phyloP scores from a whole-genome alignment of 1,140 invertebrate genomes.

The Scaptomyza hsui region DNA sequence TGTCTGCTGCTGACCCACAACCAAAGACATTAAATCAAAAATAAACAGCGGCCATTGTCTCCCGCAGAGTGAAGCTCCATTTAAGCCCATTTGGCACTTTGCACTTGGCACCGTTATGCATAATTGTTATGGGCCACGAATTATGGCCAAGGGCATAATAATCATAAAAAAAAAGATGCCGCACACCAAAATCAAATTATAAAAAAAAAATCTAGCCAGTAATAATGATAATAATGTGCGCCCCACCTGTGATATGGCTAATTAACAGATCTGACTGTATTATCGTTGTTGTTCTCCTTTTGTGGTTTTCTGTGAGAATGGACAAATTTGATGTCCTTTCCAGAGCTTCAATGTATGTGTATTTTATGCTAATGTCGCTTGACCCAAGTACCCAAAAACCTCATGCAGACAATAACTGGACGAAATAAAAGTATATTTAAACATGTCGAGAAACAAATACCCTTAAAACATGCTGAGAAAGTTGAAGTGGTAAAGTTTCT shows the following conservation, averaged over 20 bases:
- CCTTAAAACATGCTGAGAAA: not conserved
- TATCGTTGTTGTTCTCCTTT: not conserved
- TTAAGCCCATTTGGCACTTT: constrained; percentile 25
- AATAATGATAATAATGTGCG: constrained; percentile 11
- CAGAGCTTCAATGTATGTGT: constrained; percentile 19
- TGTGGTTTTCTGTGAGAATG: not conserved
- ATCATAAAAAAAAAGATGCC: constrained; percentile 25
- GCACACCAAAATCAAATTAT: constrained; percentile 57
- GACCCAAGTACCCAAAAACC: constrained; percentile 37
- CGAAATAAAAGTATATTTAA: constrained; percentile 5
- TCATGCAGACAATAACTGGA: not conserved
- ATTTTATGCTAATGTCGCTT: constrained; percentile 45
- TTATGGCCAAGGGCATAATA: constrained; percentile 45
- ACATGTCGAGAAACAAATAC: not conserved
- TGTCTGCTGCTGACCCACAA: constrained; percentile 20
- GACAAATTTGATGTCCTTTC: constrained; percentile 1
- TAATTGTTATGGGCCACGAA: constrained; percentile 35
- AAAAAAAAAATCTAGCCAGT: constrained; percentile 8
- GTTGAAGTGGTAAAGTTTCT: too few relatives aligned
- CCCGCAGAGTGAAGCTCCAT: constrained; percentile 14
- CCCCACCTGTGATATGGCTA: constrained; percentile 25
- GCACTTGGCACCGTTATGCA: constrained; percentile 67
- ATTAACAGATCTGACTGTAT: constrained; percentile 29
- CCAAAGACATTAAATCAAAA: constrained; percentile 15
- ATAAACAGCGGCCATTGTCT: constrained; percentile 19